Conservation (phyloP, 1,140 invertebrate species). For the Lucilia cuprina region DNA sequence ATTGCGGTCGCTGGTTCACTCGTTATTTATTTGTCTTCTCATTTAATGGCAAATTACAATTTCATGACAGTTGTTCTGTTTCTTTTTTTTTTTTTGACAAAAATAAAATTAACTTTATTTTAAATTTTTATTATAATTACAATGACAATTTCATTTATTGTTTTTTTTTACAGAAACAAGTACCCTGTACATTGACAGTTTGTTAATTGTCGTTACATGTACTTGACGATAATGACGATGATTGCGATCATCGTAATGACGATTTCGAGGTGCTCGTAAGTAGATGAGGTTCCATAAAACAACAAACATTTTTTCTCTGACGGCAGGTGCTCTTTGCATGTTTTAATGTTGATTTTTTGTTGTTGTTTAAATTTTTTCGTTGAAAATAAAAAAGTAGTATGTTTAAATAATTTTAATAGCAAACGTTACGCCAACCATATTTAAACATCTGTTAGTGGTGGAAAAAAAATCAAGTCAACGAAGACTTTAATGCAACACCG, state of each 20-base stretch:
- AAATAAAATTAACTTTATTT: background rate
- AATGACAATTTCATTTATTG: background rate
- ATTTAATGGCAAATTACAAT: background rate
- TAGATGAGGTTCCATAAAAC: background rate
- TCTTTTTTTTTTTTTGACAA: background rate
- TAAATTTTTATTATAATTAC: background rate
- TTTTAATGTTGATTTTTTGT: background rate
- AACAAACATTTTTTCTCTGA: background rate
- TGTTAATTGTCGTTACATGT: background rate
- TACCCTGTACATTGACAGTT: background rate
- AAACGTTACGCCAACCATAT: constrained; percentile 1
- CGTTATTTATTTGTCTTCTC: background rate
- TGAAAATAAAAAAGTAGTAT: background rate
- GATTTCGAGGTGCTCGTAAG: background rate
- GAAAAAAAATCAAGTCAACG: background rate
- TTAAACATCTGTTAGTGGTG: background rate
- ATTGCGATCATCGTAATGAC: background rate
- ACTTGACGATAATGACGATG: background rate
- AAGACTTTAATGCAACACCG: constrained; percentile 2
- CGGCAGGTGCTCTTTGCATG: constrained; percentile 9
- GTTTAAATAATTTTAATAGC: background rate
- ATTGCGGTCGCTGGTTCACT: background rate
- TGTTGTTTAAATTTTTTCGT: background rate
- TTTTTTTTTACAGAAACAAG: background rate
- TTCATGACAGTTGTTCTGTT: background rate